Percentiles rank a stretch among this genome's conserved stretches.
Conservation (phyloP, 2,113 vertebrate genomes). For the Hippocampus comes region DNA sequence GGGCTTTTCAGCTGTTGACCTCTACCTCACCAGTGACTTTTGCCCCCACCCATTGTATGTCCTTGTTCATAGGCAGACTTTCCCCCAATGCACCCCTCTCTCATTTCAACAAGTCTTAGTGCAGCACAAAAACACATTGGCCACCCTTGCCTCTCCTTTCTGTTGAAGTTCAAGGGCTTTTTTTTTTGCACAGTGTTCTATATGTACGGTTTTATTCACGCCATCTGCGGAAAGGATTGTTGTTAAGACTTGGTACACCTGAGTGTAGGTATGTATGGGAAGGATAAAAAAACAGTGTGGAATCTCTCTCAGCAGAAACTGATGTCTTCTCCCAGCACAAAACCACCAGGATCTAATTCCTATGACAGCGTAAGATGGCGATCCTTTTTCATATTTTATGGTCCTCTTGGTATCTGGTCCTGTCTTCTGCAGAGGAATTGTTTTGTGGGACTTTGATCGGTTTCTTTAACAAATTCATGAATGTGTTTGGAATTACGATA, state of each 20-base stretch:
- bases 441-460: constrained; percentile 34
- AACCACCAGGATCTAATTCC: constrained; percentile 62
- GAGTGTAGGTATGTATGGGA: not conserved
- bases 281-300: constrained; percentile 11
- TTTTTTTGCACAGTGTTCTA: constrained; percentile 1
- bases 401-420: constrained; percentile 40
- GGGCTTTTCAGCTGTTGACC: constrained; percentile 69
- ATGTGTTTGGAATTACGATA: constrained; percentile 38
- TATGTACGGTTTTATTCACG: not conserved
- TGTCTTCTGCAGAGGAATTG: constrained; percentile 40
- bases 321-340: constrained; percentile 39
- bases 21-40: constrained; percentile 47
- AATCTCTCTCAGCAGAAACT: constrained; percentile 72
- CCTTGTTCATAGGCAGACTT: constrained; percentile 24
- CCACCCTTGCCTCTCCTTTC: not conserved
- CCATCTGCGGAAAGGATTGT: not conserved
- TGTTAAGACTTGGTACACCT: not conserved
- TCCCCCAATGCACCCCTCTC: constrained; percentile 52
- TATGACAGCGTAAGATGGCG: constrained; percentile 68
- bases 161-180: not conserved
- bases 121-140: constrained; percentile 33
- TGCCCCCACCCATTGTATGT: constrained; percentile 62
- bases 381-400: constrained; percentile 35
- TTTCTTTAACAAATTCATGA: constrained; percentile 23
- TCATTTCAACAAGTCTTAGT: constrained; percentile 34